A percentile compares a stretch with the other conserved stretches of the same genome.
phyloP scores from a whole-genome alignment of 2,113 vertebrate genomes.

The Ptilonorhynchus violaceus region DNA sequence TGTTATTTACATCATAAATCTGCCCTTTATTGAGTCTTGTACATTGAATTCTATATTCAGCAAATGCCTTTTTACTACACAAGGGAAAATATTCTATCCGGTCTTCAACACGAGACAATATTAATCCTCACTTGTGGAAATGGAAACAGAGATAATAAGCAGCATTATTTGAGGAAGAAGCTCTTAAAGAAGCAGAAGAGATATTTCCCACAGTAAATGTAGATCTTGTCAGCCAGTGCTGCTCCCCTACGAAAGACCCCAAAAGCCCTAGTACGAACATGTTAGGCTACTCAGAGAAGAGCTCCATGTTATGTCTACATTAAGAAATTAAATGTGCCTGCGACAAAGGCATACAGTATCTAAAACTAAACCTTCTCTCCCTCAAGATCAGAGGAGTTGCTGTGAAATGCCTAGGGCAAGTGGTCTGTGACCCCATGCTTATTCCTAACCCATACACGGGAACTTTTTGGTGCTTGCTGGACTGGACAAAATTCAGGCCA shows the following conservation, averaged over 20 bases:
- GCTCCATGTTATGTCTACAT: background rate
- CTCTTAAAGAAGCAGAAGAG: background rate
- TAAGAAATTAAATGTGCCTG: background rate
- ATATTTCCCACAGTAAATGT: background rate
- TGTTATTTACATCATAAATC: background rate
- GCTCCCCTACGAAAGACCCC: background rate
- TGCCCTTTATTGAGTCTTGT: background rate
- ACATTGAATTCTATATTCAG: background rate
- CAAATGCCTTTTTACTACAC: background rate
- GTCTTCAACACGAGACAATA: background rate
- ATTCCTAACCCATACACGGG: background rate
- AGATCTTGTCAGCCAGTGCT: background rate
- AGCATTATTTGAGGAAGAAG: background rate
- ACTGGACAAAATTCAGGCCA: background rate
- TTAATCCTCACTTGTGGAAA: background rate
- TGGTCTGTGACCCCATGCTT: background rate
- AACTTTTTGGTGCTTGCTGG: background rate
- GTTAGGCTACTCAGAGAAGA: background rate
- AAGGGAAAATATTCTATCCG: background rate
- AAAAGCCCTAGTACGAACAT: fast-evolving
- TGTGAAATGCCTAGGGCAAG: background rate
- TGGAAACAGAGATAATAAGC: background rate
- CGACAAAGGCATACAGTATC: background rate
- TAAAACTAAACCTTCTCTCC: background rate
- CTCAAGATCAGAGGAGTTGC: background rate